Conservation (phyloP, 2,113 vertebrate genomes). For the Sarotherodon lohbergeri region DNA sequence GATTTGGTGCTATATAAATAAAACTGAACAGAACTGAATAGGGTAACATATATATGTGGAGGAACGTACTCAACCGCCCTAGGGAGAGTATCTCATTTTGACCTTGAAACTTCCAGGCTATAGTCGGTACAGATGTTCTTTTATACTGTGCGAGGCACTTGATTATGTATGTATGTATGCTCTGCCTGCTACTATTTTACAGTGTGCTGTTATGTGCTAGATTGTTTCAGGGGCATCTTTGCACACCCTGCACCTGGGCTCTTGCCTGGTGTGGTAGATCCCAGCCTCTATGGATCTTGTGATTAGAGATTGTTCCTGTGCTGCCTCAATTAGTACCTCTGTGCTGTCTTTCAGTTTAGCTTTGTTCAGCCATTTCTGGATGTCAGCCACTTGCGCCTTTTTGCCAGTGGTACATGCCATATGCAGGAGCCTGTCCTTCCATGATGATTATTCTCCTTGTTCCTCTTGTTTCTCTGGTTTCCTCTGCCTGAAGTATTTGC, state of each 20-base stretch:
- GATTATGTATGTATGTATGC: background rate
- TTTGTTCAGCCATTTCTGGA: background rate
- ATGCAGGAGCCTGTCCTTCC: background rate
- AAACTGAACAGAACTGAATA: background rate
- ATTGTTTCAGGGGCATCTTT: background rate
- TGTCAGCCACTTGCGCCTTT: background rate
- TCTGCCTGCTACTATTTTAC: background rate
- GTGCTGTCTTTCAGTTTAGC: background rate
- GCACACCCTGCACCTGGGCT: background rate
- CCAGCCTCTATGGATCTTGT: background rate
- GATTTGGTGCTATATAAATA: background rate
- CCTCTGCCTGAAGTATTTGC: background rate
- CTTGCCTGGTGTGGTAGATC: background rate
- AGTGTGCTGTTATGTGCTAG: background rate
- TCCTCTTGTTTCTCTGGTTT: background rate
- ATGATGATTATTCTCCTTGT: background rate
- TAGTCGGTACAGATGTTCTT: background rate
- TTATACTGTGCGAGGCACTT: background rate
- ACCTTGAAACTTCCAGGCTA: background rate
- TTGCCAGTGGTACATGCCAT: background rate
- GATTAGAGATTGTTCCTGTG: background rate
- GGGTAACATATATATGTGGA: background rate
- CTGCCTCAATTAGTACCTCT: background rate
- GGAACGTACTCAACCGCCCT: background rate
- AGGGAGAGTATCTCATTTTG: background rate